Evolutionary conservation across 2,888 invertebrate genomes (phyloP).

Genomic region (Peribatodes rhomboidaria): DNA sequence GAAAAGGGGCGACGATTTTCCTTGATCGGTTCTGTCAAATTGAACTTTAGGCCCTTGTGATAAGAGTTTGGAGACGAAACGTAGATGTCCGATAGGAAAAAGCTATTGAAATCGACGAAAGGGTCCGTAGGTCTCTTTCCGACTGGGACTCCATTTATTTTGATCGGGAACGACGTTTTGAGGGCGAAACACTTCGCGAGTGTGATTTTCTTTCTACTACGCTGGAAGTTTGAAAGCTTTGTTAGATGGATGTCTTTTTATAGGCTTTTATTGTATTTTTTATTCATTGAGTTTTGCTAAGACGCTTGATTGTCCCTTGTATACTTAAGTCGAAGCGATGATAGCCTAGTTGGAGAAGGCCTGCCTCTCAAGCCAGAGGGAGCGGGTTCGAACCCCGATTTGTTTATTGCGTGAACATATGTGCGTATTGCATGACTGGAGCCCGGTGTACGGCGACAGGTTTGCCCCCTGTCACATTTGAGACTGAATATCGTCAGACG

Average conservation of each 20-base stretch:
- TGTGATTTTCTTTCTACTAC: slow-evolving; percentile 48
- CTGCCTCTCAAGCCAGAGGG: too few relatives aligned
- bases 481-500: too few relatives aligned
- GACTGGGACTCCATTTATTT: slow-evolving; percentile 65
- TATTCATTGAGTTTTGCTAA: too few relatives aligned
- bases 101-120: slow-evolving; percentile 69
- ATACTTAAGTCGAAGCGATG: too few relatives aligned
- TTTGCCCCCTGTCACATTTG: too few relatives aligned
- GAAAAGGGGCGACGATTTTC: slow-evolving; percentile 56
- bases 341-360: too few relatives aligned
- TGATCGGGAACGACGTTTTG: slow-evolving; percentile 62
- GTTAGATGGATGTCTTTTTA: slow-evolving; percentile 10
- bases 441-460: too few relatives aligned
- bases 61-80: slow-evolving; percentile 47
- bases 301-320: too few relatives aligned
- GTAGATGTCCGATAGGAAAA: slow-evolving; percentile 55
- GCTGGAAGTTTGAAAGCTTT: slow-evolving; percentile 26
- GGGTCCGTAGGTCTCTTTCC: slow-evolving; percentile 55
- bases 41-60: slow-evolving; percentile 52
- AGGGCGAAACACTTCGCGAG: slow-evolving; percentile 48
- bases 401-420: too few relatives aligned
- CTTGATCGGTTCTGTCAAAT: slow-evolving; percentile 50
- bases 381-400: too few relatives aligned
- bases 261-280: slow-evolving; percentile 1
- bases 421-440: too few relatives aligned